These are phyloP conservation scores for Lepisosteus oculatus DNA, from an alignment of 2,113 vertebrate genomes.

Conservation along the genomic window DNA sequence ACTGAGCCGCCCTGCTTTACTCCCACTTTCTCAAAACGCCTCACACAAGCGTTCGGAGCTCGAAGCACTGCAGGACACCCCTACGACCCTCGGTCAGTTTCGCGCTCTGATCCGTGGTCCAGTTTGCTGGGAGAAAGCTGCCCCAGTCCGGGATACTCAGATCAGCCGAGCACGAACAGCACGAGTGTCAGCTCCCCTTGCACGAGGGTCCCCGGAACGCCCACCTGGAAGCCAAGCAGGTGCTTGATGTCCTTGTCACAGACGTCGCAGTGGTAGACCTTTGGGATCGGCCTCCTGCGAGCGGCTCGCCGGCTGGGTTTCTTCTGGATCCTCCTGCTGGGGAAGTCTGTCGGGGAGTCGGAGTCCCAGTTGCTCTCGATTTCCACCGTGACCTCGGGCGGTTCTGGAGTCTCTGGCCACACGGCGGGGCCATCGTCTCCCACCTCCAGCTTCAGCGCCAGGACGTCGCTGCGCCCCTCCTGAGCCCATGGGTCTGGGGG, in stretches of 20 bases:
- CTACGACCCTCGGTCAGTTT: too few relatives aligned
- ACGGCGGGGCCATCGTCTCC: too few relatives aligned
- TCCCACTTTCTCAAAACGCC: too few relatives aligned
- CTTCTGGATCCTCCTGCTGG: not conserved
- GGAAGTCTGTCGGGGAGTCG: not conserved
- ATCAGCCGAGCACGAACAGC: not conserved
- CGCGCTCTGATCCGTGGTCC: too few relatives aligned
- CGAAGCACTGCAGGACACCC: too few relatives aligned
- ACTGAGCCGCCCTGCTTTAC: too few relatives aligned
- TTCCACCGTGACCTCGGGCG: not conserved
- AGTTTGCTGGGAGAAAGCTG: too few relatives aligned
- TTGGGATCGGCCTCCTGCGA: not conserved
- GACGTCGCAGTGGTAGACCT: conserved; percentile 13
- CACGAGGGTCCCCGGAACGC: too few relatives aligned
- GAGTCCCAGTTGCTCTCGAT: conserved; percentile 12
- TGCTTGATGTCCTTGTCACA: conserved; percentile 13
- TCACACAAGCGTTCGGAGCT: too few relatives aligned
- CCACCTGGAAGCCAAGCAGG: not conserved
- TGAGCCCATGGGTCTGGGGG: not conserved
- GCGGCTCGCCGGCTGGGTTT: not conserved
- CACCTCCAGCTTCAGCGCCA: too few relatives aligned
- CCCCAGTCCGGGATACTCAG: not conserved
- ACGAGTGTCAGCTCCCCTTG: not conserved
- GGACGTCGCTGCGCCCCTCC: too few relatives aligned
- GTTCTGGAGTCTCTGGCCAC: not conserved